Evolutionary conservation across 1,140 invertebrate species (phyloP), one percentile per base, ranked within the genome.

Genomic region (Drosophila albomicans): DNA sequence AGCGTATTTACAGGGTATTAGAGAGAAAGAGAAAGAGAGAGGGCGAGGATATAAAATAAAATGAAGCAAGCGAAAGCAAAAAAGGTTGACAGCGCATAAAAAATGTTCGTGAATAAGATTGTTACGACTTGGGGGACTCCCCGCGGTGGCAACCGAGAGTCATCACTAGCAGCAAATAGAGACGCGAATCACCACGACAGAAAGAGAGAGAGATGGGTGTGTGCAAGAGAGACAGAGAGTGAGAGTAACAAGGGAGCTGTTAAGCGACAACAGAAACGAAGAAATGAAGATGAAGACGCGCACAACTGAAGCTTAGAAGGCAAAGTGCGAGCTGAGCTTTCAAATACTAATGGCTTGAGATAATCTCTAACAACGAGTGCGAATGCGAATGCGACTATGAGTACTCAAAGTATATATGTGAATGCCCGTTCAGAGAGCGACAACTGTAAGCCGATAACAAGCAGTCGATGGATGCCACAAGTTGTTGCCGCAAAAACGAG

Each of bases 261-360:
- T 30, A 56, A 46, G 51, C 62, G 64, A n/a, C 48, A 46, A 61
- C 48, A 8, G 1, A 69, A 7, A 20, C 15, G 41, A 48, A 3
- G 52, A 25, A 25, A 25, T 8, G 54, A 46, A 58, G 20, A 41
- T 54, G 48, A 10, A 28, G 32, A 41, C 20, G 49, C 30, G 38
- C 13, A 52, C 20, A 67, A 73, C 46, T 20, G 57, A 45, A 54
- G 64, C 56, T 54, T 45, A 61, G 38, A 16, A 7, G 46, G 46
- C 46, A 67, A 68, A 61, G 46, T 51, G 63, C 43, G 38, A 35
- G 35, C 64, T 59, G 56, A 74, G 71, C 57, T 74, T 48, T 69
- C 15, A 62, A 56, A 68, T 62, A 58, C 49, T 74, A 74, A 74
- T 74, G 65, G 66, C 45, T 46, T n/a, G 57, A 15, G 71, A 74